Conservation (phyloP, 2,113 vertebrate species). For the Uria aalge region DNA sequence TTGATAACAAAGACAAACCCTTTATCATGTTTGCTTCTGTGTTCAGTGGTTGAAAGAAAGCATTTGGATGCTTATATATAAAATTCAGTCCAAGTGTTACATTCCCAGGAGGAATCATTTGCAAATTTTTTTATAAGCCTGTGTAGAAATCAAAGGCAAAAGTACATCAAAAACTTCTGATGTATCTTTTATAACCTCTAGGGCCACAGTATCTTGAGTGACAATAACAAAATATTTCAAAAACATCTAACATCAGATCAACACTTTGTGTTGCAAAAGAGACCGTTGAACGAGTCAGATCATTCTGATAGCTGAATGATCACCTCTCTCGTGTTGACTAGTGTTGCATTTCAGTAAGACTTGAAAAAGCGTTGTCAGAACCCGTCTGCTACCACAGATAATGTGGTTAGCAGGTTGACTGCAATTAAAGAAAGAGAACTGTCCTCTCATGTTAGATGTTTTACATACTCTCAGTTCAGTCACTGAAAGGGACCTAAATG, state of each 20-base stretch:
- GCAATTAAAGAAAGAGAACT: constrained; percentile 6
- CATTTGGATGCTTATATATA: neutral
- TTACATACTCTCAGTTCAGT: neutral
- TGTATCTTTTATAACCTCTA: neutral
- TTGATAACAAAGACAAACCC: neutral
- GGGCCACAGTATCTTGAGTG: neutral
- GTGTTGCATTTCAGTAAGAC: neutral
- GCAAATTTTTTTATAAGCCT: neutral
- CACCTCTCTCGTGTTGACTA: neutral
- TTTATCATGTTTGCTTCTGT: neutral
- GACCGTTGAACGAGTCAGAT: neutral
- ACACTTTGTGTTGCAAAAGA: neutral
- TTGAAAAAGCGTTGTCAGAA: constrained; percentile 15
- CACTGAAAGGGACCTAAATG: neutral
- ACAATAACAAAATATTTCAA: neutral
- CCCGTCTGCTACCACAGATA: neutral
- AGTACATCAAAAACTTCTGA: neutral
- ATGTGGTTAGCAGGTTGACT: neutral
- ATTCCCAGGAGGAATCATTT: neutral
- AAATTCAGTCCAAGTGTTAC: neutral
- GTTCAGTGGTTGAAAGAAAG: neutral
- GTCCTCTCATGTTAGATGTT: neutral
- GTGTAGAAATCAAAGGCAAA: constrained; percentile 1
- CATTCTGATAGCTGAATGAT: neutral
- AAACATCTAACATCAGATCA: neutral